A percentile compares a stretch with the other conserved stretches of the same genome.
phyloP scores from a whole-genome alignment of 2,113 vertebrate species.

The Cyanoderma ruficeps region DNA sequence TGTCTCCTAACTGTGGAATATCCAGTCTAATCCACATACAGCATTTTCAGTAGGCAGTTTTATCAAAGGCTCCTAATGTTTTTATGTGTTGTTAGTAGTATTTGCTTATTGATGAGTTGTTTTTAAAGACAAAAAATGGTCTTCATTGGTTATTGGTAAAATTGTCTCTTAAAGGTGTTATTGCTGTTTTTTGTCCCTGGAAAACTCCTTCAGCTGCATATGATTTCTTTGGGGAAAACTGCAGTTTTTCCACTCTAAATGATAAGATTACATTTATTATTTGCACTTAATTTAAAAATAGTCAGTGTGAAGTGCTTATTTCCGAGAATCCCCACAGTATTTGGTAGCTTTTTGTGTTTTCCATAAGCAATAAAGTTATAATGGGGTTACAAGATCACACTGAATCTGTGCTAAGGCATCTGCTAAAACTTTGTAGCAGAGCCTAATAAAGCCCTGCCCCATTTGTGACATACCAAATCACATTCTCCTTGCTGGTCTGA shows the following conservation, averaged over 20 bases:
- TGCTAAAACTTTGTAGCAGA: constrained; percentile 60
- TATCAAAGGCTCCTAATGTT: background rate
- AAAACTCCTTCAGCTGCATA: background rate
- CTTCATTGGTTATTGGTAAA: background rate
- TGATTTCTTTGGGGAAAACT: background rate
- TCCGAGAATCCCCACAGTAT: background rate
- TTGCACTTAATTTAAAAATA: constrained; percentile 26
- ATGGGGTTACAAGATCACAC: constrained; percentile 42
- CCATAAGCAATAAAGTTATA: constrained; percentile 39
- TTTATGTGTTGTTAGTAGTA: background rate
- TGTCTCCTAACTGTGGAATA: background rate
- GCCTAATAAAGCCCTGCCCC: constrained; percentile 68
- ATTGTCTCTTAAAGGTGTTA: background rate
- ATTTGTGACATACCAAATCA: constrained; percentile 69
- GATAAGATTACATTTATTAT: constrained; percentile 5
- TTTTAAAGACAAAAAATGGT: background rate
- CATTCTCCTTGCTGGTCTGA: constrained; percentile 68
- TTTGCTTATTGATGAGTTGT: background rate
- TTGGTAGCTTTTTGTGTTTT: constrained; percentile 33
- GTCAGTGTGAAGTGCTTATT: constrained; percentile 8
- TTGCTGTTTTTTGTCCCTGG: background rate
- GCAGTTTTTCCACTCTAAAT: background rate
- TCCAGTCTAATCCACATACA: background rate
- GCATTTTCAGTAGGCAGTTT: background rate
- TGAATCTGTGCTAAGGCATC: constrained; percentile 48